These are phyloP conservation scores for Electrophaes corylata DNA, from an alignment of 2,888 invertebrate species.

Conservation along the genomic window DNA sequence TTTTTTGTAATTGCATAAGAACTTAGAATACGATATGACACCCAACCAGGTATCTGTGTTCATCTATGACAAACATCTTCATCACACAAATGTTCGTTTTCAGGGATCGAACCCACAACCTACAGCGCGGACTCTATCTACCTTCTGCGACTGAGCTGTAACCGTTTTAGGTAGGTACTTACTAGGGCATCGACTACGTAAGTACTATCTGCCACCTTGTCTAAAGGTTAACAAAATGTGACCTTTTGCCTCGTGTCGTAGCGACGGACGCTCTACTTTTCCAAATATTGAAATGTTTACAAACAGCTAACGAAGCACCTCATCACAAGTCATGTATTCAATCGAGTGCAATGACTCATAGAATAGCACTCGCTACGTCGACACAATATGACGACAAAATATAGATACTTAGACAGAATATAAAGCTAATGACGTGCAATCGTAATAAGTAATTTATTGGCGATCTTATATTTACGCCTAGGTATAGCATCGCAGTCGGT, in stretches of 20 bases:
- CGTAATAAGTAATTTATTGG: conserved; percentile 32
- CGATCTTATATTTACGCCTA: conserved; percentile 34
- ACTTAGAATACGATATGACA: no score
- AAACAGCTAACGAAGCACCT: conserved; percentile 29
- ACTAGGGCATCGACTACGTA: conserved; percentile 3
- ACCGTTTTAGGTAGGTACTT: background rate
- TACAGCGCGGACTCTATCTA: no score
- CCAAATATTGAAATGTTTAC: conserved; percentile 24
- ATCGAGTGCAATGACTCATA: conserved; percentile 56
- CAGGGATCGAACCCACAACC: no score
- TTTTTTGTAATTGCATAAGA: no score
- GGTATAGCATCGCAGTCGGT: conserved; percentile 32
- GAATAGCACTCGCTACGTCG: conserved; percentile 37
- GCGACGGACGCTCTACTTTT: conserved; percentile 19
- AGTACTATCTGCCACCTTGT: background rate
- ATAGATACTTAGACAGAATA: conserved; percentile 33
- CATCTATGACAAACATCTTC: no score
- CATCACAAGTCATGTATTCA: conserved; percentile 38
- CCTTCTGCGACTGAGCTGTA: no score
- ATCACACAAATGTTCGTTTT: no score
- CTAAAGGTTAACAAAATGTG: conserved; percentile 23
- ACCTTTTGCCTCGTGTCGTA: conserved; percentile 16
- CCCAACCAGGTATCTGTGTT: no score
- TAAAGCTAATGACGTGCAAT: conserved; percentile 45
- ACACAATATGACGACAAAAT: conserved; percentile 46